Evolutionary conservation across 1,140 invertebrate genomes (phyloP), one percentile per base, ranked within the genome.

Genomic region (Harpegnathos saltator): DNA sequence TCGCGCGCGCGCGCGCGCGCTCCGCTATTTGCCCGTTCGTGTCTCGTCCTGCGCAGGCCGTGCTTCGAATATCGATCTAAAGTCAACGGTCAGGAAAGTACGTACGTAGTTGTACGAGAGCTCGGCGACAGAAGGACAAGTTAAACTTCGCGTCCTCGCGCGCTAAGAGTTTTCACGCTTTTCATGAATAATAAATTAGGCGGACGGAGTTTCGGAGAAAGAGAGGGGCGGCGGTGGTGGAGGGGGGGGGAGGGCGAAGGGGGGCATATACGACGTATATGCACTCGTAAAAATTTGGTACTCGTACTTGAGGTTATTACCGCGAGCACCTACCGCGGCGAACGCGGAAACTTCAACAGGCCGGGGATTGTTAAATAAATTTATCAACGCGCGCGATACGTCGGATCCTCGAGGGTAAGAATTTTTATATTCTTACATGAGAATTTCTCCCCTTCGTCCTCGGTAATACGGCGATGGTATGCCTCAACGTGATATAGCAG

Each of bases 31-130:
- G 26, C 81, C 65, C 69, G 86, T 84, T 81, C 69, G 86, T 82
- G 85, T 87, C 84, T 86, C 85, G 80, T 68, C n/a, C 63, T 78
- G 56, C 84, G 82, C 56, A 58, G 86, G 83, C 89, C 89, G 73
- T 85, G 83, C 85, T 89, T 91, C 86, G 88, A 87, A 90, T 90
- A 91, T 90, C 89, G 89, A 91, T 90, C 89, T 72, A 82, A 85
- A 90, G 88, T 88, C 84, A 85, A 86, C 87, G 85, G 78, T 77
- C 89, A 74, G 62, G 19, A 74, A 80, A 84, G 73, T 84, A 73
- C 71, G 69, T 59, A 77, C 68, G 69, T 85, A 87, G 69, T 81
- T 62, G 48, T n/a, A n/a, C 38, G 68, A 85, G 65, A 29, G 66
- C 63, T 15, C 63, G 72, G 61, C 50, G 83, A 83, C 77, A 83